These are phyloP conservation scores for Leuciscus waleckii DNA, from an alignment of 2,797 vertebrate genomes.

Conservation along the genomic window DNA sequence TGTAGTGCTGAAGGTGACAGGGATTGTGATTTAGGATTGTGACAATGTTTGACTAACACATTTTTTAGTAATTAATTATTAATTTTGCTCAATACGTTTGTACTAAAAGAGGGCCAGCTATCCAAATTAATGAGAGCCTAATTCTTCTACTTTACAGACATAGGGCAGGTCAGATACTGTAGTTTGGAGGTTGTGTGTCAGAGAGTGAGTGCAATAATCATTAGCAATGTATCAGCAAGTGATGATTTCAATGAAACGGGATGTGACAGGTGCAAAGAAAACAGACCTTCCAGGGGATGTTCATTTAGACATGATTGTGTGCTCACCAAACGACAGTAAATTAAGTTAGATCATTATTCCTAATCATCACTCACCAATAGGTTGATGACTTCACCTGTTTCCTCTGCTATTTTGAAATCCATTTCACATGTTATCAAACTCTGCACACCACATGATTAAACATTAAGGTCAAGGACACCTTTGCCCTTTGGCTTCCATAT, in stretches of 20 bases:
- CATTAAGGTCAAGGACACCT: background rate
- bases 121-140: background rate
- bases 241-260: background rate
- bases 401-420: background rate
- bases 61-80: background rate
- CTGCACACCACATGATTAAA: background rate
- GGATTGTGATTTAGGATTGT: too few species aligned
- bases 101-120: background rate
- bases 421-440: conserved; percentile 1
- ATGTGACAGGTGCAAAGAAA: conserved; percentile 4
- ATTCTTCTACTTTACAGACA: background rate
- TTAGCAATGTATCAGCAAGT: background rate
- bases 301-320: background rate
- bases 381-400: conserved; percentile 1
- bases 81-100: background rate
- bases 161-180: background rate
- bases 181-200: background rate
- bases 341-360: background rate
- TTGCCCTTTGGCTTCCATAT: conserved; percentile 13
- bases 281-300: background rate
- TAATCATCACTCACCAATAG: background rate
- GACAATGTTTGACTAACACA: background rate
- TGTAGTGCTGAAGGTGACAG: too few species aligned
- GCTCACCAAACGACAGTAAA: background rate
- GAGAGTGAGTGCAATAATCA: conserved; percentile 1